Base-by-base conservation (phyloP, 1,140 invertebrate species). In the Pseudomyrmex pallidus region DNA sequence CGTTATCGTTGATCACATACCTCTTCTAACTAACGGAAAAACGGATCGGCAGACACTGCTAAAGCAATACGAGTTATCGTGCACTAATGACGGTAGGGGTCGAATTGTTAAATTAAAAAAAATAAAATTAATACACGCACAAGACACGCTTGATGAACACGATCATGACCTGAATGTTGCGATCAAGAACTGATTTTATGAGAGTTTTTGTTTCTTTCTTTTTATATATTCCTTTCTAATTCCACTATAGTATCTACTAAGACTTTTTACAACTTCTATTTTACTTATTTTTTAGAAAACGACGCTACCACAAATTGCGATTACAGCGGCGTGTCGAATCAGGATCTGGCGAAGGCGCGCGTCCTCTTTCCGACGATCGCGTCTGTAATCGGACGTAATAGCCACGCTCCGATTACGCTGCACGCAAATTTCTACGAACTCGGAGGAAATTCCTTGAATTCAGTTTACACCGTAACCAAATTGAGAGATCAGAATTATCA, bases 371-470 rank as follows among this genome's bases (percentile, higher is more conserved):
- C 96, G 85, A 97, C 96, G 0, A 95, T 98, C 0, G 96, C 96
- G 1, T 94, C 95, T 0, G 96, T 97, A 0, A 95, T 98, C 44
- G 96, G 96, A 9, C 93, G 95, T 22, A 95, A 95, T 1, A 94
- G 95, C 0, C 93, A 96, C 44, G 93, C 95, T 0, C 93, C 94
- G 1, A 90, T 97, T 0, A 95, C 95, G 1, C 83, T 96, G 0
- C 93, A 95, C 12, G 95, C 96, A 0, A 98, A 97, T 87, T 98
- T 98, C 92, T 98, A 97, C 90, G 96, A 97, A 78, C 94, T 98
- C 46, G 98, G 98, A 13, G 97, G 98, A 20, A 98, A 98, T 90
- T 98, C 97, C 0, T 94, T 98, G 1, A 98, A 98, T 91, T 98
- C 97, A 0, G 96, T 98, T 54, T 96, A 96, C 76, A 97, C 97